These are phyloP conservation scores for Rachycentron canadum DNA, from an alignment of 2,797 vertebrate species.

Conservation along the genomic window DNA sequence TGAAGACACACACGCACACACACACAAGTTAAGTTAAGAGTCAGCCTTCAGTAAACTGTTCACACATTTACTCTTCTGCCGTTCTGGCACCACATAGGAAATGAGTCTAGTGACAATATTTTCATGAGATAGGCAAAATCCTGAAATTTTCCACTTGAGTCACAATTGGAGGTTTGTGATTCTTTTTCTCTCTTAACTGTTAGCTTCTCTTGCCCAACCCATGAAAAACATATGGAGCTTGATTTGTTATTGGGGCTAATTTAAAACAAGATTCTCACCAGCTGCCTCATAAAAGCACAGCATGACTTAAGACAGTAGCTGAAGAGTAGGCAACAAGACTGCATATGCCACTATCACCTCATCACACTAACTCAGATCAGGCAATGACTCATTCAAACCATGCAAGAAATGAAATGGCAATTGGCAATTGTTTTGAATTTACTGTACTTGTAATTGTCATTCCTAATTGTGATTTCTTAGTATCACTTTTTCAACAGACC, in stretches of 20 bases:
- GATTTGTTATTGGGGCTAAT: conserved; percentile 80
- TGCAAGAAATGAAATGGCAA: conserved; percentile 32
- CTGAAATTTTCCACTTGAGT: conserved; percentile 83
- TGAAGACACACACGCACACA: conserved; percentile 70
- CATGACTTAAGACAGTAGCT: conserved; percentile 58
- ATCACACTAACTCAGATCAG: conserved; percentile 32
- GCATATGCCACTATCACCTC: conserved; percentile 29
- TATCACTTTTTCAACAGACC: conserved; percentile 61
- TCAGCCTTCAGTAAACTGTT: conserved; percentile 86
- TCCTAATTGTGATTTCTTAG: conserved; percentile 67
- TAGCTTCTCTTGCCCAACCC: conserved; percentile 50
- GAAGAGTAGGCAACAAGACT: conserved; percentile 18
- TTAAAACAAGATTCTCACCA: conserved; percentile 60
- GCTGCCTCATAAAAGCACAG: conserved; percentile 65
- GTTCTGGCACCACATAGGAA: conserved; percentile 89
- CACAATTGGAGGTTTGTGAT: conserved; percentile 87
- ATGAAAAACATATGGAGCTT: conserved; percentile 77
- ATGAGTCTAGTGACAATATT: conserved; percentile 92
- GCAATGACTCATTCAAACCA: conserved; percentile 33
- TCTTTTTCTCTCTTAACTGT: conserved; percentile 73
- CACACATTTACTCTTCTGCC: conserved; percentile 87
- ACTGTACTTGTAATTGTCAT: conserved; percentile 65
- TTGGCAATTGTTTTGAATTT: conserved; percentile 60
- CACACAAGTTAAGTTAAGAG: conserved; percentile 82
- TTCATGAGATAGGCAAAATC: conserved; percentile 90